Evolutionary conservation across 1,140 invertebrate species (phyloP), one percentile per base, ranked within the genome.

Genomic region (Aradophagus sp.): DNA sequence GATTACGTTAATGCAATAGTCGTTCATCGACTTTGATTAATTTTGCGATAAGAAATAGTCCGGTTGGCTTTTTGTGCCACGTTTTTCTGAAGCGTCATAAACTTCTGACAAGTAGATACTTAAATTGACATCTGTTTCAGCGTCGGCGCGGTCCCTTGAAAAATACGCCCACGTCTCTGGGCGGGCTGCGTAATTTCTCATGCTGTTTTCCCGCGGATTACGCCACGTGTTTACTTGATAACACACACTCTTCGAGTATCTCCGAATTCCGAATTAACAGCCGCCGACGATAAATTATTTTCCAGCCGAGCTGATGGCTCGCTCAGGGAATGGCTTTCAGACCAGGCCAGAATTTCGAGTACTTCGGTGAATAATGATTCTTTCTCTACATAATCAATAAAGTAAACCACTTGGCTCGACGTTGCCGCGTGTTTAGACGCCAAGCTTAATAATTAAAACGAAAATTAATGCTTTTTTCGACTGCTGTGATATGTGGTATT

Each of bases 311-410:
- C 31, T 58, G 62, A 44, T 50, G 26, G 39, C 29, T 19, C 50
- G 52, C 19, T 66, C 20, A 61, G 34, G 65, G 41, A 68, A 68
- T 55, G 35, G 47, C 47, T 59, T 55, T 29, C 14, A 55, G 42
- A 55, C 55, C n/a, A 10, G 34, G 7, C 34, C 34, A 68, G 65
- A 68, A 68, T 68, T 53, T 68, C 59, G 53, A 61, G 47, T 55
- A 53, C 53, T 53, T 34, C 15, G 11, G 65, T 68, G 65, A 68
- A 59, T 68, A 59, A 68, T 68, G 65, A 68, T 68, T 68, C 65
- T 53, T 59, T 53, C 55, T 38, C 39, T 53, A 47, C 55, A 35
- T 41, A 53, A 68, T 59, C 65, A 68, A 68, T 59, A 68, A 59
- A 59, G 47, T n/a, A 34, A 27, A 31, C 26, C n/a, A 50, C 41